phyloP scores from a whole-genome alignment of 2,113 vertebrate genomes.

The Dicentrarchus labrax region DNA sequence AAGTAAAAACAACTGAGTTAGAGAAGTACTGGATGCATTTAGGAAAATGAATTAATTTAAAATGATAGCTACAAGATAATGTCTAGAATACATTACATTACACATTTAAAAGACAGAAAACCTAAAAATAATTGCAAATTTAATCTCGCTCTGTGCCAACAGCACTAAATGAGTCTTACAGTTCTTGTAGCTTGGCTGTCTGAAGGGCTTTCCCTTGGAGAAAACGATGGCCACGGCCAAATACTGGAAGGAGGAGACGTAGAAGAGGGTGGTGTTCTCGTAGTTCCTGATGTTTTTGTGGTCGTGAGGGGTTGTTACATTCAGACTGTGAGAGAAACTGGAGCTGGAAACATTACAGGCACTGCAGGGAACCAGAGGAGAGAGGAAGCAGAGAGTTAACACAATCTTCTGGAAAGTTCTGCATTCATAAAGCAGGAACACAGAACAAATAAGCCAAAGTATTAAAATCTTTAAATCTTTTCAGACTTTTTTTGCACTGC shows the following conservation, averaged over 20 bases:
- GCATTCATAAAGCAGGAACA: background rate
- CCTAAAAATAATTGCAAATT: background rate
- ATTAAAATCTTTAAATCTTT: background rate
- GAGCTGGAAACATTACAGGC: constrained; percentile 83
- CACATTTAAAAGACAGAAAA: background rate
- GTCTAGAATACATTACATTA: background rate
- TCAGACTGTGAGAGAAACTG: constrained; percentile 66
- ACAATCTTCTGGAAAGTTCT: background rate
- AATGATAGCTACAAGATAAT: background rate
- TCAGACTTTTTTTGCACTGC: background rate
- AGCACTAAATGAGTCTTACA: constrained; percentile 83
- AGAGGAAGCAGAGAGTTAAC: background rate
- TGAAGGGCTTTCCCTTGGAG: constrained; percentile 97
- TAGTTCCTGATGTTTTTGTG: constrained; percentile 91
- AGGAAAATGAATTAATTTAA: background rate
- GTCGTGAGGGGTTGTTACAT: constrained; percentile 80
- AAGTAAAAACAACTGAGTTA: background rate
- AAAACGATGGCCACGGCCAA: constrained; percentile 94
- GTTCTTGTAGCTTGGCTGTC: constrained; percentile 96
- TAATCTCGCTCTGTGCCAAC: background rate
- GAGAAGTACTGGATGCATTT: background rate
- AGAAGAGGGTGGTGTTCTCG: constrained; percentile 98
- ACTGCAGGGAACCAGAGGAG: constrained; percentile 74
- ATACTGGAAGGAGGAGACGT: constrained; percentile 97
- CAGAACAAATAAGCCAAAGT: background rate